Conservation (phyloP, 37 sponge, comb jelly and placozoan genomes). For the Eunapius fragilis region DNA sequence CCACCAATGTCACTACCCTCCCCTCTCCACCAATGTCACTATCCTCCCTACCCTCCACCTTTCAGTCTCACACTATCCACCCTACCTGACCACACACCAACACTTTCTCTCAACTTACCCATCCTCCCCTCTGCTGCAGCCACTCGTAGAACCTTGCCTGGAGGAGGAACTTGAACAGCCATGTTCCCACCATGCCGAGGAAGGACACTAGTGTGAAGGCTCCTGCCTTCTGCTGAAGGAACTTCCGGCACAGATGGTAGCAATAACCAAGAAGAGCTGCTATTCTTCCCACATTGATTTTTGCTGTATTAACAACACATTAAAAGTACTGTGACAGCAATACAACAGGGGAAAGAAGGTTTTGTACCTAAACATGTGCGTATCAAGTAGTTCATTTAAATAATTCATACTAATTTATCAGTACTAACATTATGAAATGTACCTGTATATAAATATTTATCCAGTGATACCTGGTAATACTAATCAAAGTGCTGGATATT, state of each 20-base stretch:
- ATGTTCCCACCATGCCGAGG: slow-evolving; percentile 28
- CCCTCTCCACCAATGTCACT: too few species aligned
- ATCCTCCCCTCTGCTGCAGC: slow-evolving; percentile 55
- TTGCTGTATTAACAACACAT: slow-evolving; percentile 12
- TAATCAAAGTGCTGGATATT: too few species aligned
- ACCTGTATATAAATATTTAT: too few species aligned
- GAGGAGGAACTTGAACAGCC: slow-evolving; percentile 59
- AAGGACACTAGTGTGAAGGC: slow-evolving; percentile 17
- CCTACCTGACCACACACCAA: too few species aligned
- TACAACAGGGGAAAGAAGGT: slow-evolving; percentile 7
- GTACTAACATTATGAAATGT: too few species aligned
- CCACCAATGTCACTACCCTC: too few species aligned
- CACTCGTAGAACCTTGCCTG: slow-evolving; percentile 64
- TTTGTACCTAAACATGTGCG: background rate
- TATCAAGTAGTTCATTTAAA: background rate
- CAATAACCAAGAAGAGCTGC: slow-evolving; percentile 57
- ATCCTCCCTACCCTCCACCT: too few species aligned
- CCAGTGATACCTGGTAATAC: too few species aligned
- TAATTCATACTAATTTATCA: too few species aligned
- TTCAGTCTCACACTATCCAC: too few species aligned
- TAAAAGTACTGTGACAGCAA: background rate
- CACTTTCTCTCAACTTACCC: slow-evolving; percentile 39
- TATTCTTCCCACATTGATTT: slow-evolving; percentile 48
- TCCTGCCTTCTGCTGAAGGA: slow-evolving; percentile 6
- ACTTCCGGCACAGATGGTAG: slow-evolving; percentile 51